A percentile compares a stretch with the other conserved stretches of the same genome.
Conservation (phyloP, 2,888 invertebrate genomes). For the Athalia cordata region DNA sequence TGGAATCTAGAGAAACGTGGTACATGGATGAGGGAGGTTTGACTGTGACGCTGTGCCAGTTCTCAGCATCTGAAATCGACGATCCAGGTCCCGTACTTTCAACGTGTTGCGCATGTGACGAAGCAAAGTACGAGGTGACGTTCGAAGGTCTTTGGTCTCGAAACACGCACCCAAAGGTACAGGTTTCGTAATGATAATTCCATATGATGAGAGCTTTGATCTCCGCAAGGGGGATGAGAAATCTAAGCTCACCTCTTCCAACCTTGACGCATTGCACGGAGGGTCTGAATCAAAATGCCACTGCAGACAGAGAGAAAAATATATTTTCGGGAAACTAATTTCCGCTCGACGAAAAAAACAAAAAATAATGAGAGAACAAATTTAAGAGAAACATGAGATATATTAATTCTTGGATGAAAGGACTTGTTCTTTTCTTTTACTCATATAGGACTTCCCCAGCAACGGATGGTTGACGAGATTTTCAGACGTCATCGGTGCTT, state of each 20-base stretch:
- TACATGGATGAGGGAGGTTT: conserved; percentile 92
- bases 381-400: no score
- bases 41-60: conserved; percentile 87
- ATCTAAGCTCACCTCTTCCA: neutral
- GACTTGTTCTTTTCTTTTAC: neutral
- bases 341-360: no score
- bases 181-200: neutral
- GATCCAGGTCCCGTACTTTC: conserved; percentile 73
- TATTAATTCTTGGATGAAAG: neutral
- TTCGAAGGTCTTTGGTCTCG: conserved; percentile 98
- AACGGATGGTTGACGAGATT: conserved; percentile 95
- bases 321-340: no score
- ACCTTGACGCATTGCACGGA: no score
- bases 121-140: conserved; percentile 93
- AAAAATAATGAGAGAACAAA: no score
- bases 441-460: conserved; percentile 85
- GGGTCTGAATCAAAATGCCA: no score
- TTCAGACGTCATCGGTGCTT: conserved; percentile 96
- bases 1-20: conserved; percentile 88
- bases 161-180: conserved; percentile 91
- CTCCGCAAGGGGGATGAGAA: no score
- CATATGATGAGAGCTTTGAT: no score
- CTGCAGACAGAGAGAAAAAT: no score
- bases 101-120: conserved; percentile 95
- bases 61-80: conserved; percentile 77